A percentile compares a stretch with the other conserved stretches of the same genome.
Conservation (phyloP, 2,888 invertebrate species). For the Diarsia brunnea region DNA sequence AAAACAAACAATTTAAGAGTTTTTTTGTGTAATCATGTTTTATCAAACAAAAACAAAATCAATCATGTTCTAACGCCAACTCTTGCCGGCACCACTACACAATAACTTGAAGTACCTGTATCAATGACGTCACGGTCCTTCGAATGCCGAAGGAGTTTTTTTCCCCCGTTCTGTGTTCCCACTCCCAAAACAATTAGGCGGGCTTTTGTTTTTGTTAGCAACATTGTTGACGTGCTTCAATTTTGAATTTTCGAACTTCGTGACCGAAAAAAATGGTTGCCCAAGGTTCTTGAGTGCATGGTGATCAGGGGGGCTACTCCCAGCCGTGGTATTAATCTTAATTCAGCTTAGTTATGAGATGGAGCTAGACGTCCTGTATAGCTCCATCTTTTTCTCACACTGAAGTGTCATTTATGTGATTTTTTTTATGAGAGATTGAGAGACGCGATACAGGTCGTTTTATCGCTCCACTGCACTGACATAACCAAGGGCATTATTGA, state of each 20-base stretch:
- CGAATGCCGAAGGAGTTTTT: constrained; percentile 83
- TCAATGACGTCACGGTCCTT: constrained; percentile 86
- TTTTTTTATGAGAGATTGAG: background rate
- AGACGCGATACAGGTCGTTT: constrained; percentile 29
- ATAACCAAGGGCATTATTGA: constrained; percentile 41
- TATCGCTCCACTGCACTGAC: constrained; percentile 45
- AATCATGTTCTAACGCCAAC: constrained; percentile 69
- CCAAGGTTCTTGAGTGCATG: constrained; percentile 62
- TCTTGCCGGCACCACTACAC: constrained; percentile 67
- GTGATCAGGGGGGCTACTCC: constrained; percentile 25
- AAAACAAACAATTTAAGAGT: background rate
- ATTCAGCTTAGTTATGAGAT: background rate
- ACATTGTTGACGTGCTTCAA: constrained; percentile 73
- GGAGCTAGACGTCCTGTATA: background rate
- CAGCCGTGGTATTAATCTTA: background rate
- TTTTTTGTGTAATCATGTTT: constrained; percentile 5
- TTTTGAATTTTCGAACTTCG: constrained; percentile 66
- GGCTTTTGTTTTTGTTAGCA: constrained; percentile 82
- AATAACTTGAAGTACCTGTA: constrained; percentile 77
- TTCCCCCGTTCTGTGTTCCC: constrained; percentile 69
- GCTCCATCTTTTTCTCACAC: background rate
- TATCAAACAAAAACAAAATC: constrained; percentile 7
- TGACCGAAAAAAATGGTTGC: constrained; percentile 58
- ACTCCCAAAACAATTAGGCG: constrained; percentile 83
- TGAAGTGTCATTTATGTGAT: background rate